These are phyloP conservation scores for Salminus brasiliensis DNA, from an alignment of 2,113 vertebrate species.

Conservation along the genomic window DNA sequence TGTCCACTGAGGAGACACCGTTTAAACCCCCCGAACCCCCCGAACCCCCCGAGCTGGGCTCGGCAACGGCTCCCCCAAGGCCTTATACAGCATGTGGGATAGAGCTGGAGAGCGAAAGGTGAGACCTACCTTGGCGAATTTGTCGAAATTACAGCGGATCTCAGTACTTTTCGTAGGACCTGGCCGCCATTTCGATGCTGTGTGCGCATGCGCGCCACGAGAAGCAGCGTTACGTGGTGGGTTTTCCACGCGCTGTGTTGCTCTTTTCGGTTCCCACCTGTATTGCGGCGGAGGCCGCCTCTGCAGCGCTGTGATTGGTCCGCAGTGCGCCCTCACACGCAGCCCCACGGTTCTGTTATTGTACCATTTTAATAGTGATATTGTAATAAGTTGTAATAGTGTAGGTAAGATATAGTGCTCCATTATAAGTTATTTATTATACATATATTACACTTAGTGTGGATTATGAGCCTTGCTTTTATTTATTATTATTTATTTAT, in stretches of 20 bases:
- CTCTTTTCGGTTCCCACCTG: not conserved
- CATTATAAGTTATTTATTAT: too few relatives aligned
- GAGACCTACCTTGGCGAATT: conserved; percentile 54
- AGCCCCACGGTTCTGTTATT: too few relatives aligned
- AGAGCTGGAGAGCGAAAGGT: not conserved
- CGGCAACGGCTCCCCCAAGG: not conserved
- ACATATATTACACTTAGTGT: too few relatives aligned
- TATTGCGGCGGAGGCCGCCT: not conserved
- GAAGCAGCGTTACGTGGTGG: conserved; percentile 35
- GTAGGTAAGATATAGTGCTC: too few relatives aligned
- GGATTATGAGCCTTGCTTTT: too few relatives aligned
- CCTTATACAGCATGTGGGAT: not conserved
- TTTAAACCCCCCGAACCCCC: not conserved
- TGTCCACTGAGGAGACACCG: conserved; percentile 36
- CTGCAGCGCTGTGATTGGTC: not conserved
- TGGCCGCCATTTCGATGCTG: conserved; percentile 60
- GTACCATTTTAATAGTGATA: too few relatives aligned
- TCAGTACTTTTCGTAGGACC: conserved; percentile 56
- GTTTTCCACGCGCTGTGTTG: conserved; percentile 5
- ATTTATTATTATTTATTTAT: too few relatives aligned
- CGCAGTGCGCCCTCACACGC: too few relatives aligned
- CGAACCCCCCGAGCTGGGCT: not conserved
- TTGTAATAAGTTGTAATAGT: too few relatives aligned
- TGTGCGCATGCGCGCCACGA: conserved; percentile 56
- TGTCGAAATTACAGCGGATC: conserved; percentile 52